These are phyloP conservation scores for Dromaius novaehollandiae DNA, from an alignment of 2,113 vertebrate species.

Conservation along the genomic window DNA sequence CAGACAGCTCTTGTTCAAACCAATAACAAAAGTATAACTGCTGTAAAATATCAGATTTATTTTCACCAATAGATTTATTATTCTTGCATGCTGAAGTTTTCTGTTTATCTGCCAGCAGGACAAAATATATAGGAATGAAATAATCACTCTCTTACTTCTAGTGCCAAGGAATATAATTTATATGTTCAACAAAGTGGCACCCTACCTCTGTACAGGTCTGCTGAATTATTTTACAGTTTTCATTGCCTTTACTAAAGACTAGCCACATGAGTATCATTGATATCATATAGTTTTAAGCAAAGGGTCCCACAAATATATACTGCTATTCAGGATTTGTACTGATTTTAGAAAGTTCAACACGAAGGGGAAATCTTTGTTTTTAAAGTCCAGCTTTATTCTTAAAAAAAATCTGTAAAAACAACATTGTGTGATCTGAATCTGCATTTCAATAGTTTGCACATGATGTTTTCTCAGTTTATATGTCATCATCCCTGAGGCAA, in stretches of 20 bases:
- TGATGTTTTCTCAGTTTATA: not conserved
- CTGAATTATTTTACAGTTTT: not conserved
- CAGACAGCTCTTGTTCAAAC: conserved; percentile 51
- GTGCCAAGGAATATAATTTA: not conserved
- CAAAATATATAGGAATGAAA: conserved; percentile 18
- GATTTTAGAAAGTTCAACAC: not conserved
- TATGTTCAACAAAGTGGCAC: not conserved
- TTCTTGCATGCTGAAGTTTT: not conserved
- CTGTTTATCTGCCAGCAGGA: conserved; percentile 1
- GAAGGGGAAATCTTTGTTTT: not conserved
- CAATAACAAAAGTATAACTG: conserved; percentile 18
- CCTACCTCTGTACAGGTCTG: not conserved
- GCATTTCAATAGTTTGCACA: not conserved
- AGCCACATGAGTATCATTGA: not conserved
- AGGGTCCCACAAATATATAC: not conserved
- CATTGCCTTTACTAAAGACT: not conserved
- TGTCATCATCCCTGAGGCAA: not conserved
- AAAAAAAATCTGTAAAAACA: not conserved
- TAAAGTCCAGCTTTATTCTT: not conserved
- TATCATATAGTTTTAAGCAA: not conserved
- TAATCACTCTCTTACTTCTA: not conserved
- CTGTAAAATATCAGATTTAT: not conserved
- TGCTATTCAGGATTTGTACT: not conserved
- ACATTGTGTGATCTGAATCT: not conserved
- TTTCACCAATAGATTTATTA: conserved; percentile 28